A percentile compares a stretch with the other conserved stretches of the same genome.
These are phyloP conservation scores for Dufourea novaeangliae DNA, from an alignment of 1,140 invertebrate species.

Conservation along the genomic window DNA sequence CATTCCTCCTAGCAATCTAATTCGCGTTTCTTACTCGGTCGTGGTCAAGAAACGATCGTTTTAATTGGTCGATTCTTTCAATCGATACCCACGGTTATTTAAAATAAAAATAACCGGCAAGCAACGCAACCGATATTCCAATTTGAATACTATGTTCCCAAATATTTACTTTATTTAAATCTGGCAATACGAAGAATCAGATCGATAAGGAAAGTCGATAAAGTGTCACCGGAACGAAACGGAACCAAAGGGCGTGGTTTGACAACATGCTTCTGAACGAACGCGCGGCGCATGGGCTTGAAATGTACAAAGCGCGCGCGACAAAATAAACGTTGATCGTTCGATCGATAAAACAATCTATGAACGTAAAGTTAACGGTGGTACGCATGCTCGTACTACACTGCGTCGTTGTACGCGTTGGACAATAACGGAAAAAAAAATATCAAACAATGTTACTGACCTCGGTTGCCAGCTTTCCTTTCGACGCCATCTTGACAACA, in stretches of 20 bases:
- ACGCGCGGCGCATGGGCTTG: slow-evolving; percentile 40
- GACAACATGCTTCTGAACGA: slow-evolving; percentile 51
- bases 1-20: not conserved
- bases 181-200: not conserved
- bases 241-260: slow-evolving; percentile 58
- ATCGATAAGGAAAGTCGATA: not conserved
- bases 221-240: not conserved
- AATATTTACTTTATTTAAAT: not conserved
- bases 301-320: slow-evolving; percentile 26
- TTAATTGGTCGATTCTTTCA: not conserved
- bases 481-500: slow-evolving; percentile 80
- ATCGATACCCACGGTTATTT: not conserved
- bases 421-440: slow-evolving; percentile 13
- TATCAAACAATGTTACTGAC: slow-evolving; percentile 65
- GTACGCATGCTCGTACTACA: not conserved
- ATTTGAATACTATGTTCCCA: not conserved
- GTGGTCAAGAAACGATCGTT: not conserved
- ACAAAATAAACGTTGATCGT: not conserved
- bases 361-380: not conserved
- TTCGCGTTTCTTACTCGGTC: not conserved
- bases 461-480: slow-evolving; percentile 75
- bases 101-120: not conserved
- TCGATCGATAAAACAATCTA: slow-evolving; percentile 31
- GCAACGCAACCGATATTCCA: not conserved
- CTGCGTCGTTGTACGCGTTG: not conserved